Evolutionary conservation across 64 coral and sea anemone genomes (phyloP).

Genomic region (Trachythela sp.): DNA sequence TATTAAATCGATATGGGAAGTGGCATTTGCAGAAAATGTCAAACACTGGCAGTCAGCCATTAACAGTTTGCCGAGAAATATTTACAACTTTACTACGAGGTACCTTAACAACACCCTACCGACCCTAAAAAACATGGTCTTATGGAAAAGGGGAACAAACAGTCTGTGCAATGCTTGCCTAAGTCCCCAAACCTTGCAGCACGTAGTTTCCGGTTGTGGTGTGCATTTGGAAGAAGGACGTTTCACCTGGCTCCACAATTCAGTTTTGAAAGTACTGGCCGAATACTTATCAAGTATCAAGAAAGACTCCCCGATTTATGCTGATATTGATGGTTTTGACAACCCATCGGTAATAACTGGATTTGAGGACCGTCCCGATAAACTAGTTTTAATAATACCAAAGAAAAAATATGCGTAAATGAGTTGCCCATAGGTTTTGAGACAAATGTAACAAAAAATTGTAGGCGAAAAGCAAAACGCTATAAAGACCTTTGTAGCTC

Average conservation of each 20-base stretch:
- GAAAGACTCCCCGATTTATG: background rate
- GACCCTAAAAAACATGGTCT: no score
- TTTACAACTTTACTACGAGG: no score
- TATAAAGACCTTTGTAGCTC: no score
- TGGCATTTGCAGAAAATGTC: no score
- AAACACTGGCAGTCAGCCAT: background rate
- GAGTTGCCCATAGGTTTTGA: no score
- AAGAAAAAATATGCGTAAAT: no score
- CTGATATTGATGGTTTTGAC: background rate
- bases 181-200: background rate
- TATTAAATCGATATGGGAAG: background rate
- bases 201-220: background rate
- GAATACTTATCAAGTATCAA: background rate
- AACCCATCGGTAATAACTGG: background rate
- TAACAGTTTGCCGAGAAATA: background rate
- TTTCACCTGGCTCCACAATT: background rate
- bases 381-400: background rate
- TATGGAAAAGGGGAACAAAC: background rate
- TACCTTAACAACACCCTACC: no score
- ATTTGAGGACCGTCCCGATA: background rate
- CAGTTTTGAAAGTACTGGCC: background rate
- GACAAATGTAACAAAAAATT: no score
- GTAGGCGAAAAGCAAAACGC: no score
- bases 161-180: background rate
- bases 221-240: background rate